Evolutionary conservation across 2,888 invertebrate species (phyloP), one percentile per base, ranked within the genome.

Genomic region (Liopterus haemorrhoidalis): DNA sequence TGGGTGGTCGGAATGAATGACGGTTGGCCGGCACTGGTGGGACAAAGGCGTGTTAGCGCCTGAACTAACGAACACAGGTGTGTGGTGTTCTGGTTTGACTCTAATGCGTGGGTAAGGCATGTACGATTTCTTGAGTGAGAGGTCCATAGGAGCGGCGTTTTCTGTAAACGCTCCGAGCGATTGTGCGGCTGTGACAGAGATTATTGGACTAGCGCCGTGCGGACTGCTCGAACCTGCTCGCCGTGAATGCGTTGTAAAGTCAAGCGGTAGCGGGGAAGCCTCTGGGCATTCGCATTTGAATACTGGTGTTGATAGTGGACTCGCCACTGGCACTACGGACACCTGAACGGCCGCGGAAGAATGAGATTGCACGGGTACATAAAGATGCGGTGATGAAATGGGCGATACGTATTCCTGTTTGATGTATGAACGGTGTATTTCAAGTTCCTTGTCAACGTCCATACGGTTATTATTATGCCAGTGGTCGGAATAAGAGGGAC

Each of bases 341-440:
- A 22, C 8, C 22, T 5, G 22, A 6, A 22, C 22, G 8, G 8
- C 22, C 5, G 22, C 5, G 8, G 22, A 8, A 22, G 25, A 25
- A 11, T 11, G 28, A 12, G 6, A 15, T 15, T 28, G 11, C 14
- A 25, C 25, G n/a, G 20, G 5, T 16, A 72, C 70, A 49, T 70
- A 55, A 18, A 71, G 63, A 21, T 31, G 39, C 11, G 19, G 71
- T 71, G 53, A 71, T 69, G 57, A 71, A 70, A 18, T 71, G 70
- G 15, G 71, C 70, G 5, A 69, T 69, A 27, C 18, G 60, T 70
- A 37, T 22, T 27, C 12, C 4, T 16, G 21, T 16, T 45, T 20
- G 25, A 22, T 20, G 28, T 41, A 45, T 37, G 32, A 33, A 35
- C 48, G 46, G 52, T 56, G 49, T 55, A 52, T n/a, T n/a, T n/a